phyloP scores from a whole-genome alignment of 2,113 vertebrate species.

The Otis tarda region DNA sequence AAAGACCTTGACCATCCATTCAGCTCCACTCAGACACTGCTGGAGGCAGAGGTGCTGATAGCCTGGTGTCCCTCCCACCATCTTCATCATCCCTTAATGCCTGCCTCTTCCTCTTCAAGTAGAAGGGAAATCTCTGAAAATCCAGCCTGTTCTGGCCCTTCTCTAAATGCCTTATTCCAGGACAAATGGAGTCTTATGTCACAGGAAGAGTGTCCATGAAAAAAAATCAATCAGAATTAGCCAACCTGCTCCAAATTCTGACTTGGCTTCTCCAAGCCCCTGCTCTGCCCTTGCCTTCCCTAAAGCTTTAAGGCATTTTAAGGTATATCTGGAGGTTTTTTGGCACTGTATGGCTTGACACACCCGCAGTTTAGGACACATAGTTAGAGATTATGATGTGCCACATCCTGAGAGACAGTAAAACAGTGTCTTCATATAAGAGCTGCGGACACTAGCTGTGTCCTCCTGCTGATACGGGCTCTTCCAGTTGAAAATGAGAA shows the following conservation, averaged over 20 bases:
- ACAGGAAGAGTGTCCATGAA: background rate
- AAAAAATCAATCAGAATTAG: background rate
- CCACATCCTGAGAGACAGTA: background rate
- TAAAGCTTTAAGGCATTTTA: background rate
- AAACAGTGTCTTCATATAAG: background rate
- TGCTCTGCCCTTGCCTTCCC: background rate
- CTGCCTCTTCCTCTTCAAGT: background rate
- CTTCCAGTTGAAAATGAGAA: background rate
- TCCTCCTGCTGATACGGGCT: background rate
- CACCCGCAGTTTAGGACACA: background rate
- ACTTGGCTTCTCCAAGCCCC: background rate
- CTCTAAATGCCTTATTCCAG: background rate
- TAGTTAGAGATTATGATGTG: background rate
- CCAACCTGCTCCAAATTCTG: background rate
- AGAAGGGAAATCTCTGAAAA: background rate
- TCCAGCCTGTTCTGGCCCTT: background rate
- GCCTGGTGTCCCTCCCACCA: background rate
- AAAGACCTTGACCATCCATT: background rate
- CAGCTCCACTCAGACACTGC: background rate
- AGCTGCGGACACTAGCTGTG: background rate
- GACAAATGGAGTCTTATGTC: background rate
- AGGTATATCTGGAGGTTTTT: background rate
- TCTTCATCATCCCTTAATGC: background rate
- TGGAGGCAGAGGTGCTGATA: background rate
- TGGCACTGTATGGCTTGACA: background rate